phyloP scores from a whole-genome alignment of 2,888 invertebrate species.

The Unio pictorum region DNA sequence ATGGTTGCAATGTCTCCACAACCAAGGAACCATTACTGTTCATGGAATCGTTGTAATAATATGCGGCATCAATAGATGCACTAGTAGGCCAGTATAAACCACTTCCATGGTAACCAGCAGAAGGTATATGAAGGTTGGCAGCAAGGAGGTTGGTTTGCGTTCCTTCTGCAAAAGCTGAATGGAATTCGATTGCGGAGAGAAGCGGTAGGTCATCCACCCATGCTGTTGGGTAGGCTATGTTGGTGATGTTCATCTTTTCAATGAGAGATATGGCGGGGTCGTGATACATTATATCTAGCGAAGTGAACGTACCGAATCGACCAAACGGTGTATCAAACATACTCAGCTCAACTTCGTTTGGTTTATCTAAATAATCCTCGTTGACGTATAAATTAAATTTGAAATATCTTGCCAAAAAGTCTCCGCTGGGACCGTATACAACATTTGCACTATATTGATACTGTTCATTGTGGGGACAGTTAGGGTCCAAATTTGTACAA shows the following conservation, averaged over 20 bases:
- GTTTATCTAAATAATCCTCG: constrained; percentile 67
- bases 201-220: constrained; percentile 27
- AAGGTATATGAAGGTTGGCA: constrained; percentile 20
- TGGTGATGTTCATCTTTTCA: constrained; percentile 75
- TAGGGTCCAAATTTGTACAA: constrained; percentile 9
- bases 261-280: constrained; percentile 79
- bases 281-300: constrained; percentile 86
- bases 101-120: constrained; percentile 23
- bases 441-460: constrained; percentile 25
- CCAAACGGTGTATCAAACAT: constrained; percentile 50
- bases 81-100: constrained; percentile 33
- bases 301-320: constrained; percentile 80
- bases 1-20: constrained; percentile 15
- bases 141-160: constrained; percentile 24
- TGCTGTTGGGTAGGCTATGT: constrained; percentile 79
- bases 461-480: constrained; percentile 17
- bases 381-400: constrained; percentile 74
- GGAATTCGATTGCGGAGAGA: constrained; percentile 24
- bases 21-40: constrained; percentile 15
- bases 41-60: constrained; percentile 11
- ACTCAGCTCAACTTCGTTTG: constrained; percentile 31
- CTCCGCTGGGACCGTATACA: constrained; percentile 21
- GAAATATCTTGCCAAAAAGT: constrained; percentile 73
- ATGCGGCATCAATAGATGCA: constrained; percentile 20
- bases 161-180: constrained; percentile 28